Evolutionary conservation across 2,113 vertebrate genomes (phyloP), one percentile per base, ranked within the genome.

Genomic region (Philantomba maxwellii): DNA sequence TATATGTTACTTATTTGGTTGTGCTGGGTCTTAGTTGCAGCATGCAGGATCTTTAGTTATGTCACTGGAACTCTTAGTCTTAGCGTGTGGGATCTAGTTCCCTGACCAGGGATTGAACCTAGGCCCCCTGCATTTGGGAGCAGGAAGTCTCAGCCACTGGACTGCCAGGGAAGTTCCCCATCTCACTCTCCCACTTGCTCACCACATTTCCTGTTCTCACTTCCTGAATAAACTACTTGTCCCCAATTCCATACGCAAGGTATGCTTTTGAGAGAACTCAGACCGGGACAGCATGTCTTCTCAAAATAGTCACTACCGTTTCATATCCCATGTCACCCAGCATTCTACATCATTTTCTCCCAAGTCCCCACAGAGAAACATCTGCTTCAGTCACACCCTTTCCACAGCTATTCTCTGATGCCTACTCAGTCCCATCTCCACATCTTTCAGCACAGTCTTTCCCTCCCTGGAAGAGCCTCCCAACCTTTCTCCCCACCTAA

Each of bases 381-480:
- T 77, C 60, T 55, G 17, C 51, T 73, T 26, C 12, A 28, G 21
- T 25, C 85, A 70, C 28, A 28, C 15, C 10, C 12, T 70, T 73
- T 51, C 60, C 55, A 49, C 60, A 10, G 2, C 15, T 85, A 64
- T 60, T 11, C 17, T 25, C 49, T 49, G 30, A 55, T 6, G 26
- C 10, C 0, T 43, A 6, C 5, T 21, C 28, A 1, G 47, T 11
- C 16, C 47, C 47, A 51, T 7, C 4, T n/a, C 45, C 17, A 33
- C 25, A 16, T 30, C 43, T 85, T 78, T 33, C 45, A 17, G 39
- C 25, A 57, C 19, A 21, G n/a, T 43, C 36, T 87, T 33, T 47
- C 15, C 53, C 14, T 73, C 39, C 30, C 57, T 28, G 36, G 28
- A 87, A 78, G 11, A 62, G 45, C 26, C 39, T 23, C 64, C 21